Evolutionary conservation across 1,140 invertebrate genomes (phyloP).

Genomic region (Nasonia giraulti): DNA sequence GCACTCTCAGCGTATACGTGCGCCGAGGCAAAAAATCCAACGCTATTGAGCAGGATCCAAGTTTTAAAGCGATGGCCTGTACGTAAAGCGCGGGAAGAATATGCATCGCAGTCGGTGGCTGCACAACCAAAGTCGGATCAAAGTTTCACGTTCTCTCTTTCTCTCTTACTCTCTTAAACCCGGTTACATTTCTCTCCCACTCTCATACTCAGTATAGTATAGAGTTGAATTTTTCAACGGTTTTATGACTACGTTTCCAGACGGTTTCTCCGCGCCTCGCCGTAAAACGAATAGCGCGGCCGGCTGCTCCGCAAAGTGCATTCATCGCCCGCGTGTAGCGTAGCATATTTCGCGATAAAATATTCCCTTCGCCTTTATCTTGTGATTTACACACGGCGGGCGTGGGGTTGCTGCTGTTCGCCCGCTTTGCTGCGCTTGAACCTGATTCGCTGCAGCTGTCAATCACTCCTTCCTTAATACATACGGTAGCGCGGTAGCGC

Average conservation of each 20-base stretch:
- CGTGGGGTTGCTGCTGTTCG: not conserved
- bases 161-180: too few species aligned
- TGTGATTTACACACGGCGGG: constrained; percentile 6
- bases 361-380: constrained; percentile 10
- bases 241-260: constrained; percentile 8
- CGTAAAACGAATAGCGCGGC: not conserved
- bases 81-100: not conserved
- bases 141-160: constrained; percentile 14
- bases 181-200: not conserved
- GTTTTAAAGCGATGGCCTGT: not conserved
- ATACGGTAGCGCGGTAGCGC: not conserved
- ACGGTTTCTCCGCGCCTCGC: not conserved
- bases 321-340: not conserved
- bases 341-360: constrained; percentile 14
- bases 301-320: not conserved
- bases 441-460: constrained; percentile 26
- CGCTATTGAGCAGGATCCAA: not conserved
- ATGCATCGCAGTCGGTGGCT: not conserved
- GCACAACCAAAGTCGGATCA: constrained; percentile 13
- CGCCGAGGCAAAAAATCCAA: not conserved
- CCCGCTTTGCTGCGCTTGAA: not conserved
- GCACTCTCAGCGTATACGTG: not conserved
- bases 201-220: not conserved
- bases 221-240: constrained; percentile 38
- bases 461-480: constrained; percentile 27